Conservation (phyloP, 2,113 vertebrate genomes). For the Elgaria multicarinata region DNA sequence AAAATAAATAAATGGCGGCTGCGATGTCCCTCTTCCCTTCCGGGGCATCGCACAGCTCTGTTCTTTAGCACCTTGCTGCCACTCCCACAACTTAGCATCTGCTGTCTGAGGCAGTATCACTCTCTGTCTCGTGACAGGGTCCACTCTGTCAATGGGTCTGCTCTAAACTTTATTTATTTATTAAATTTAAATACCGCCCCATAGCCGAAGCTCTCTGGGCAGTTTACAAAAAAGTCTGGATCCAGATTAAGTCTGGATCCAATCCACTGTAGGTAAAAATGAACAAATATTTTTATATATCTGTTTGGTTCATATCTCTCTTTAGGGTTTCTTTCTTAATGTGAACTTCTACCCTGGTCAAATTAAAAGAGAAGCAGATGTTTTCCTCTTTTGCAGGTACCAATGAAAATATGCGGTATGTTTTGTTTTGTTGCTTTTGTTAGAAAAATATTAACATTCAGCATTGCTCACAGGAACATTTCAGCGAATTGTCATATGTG, state of each 20-base stretch:
- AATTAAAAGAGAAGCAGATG: rapidly evolving
- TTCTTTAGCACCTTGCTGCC: too few species aligned
- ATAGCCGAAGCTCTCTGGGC: too few species aligned
- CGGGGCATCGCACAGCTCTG: too few species aligned
- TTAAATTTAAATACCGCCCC: too few species aligned
- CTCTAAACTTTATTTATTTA: background rate
- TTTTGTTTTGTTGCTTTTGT: background rate
- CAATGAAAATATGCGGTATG: background rate
- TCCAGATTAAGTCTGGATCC: background rate
- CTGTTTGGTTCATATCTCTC: background rate
- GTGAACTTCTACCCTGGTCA: background rate
- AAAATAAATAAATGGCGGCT: too few species aligned
- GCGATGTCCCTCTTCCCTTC: too few species aligned
- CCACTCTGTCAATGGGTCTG: background rate
- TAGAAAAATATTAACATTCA: slow-evolving; percentile 9
- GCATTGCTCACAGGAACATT: slow-evolving; percentile 39
- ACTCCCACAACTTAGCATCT: too few species aligned
- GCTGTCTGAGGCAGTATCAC: too few species aligned
- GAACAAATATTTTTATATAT: background rate
- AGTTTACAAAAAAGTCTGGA: too few species aligned
- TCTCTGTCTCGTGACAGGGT: background rate
- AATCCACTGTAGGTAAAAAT: background rate
- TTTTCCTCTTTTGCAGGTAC: rapidly evolving
- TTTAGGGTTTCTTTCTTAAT: background rate
- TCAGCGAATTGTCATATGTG: slow-evolving; percentile 72